Conservation (phyloP, 23 tunicate species). For the Halocynthia roretzi region DNA sequence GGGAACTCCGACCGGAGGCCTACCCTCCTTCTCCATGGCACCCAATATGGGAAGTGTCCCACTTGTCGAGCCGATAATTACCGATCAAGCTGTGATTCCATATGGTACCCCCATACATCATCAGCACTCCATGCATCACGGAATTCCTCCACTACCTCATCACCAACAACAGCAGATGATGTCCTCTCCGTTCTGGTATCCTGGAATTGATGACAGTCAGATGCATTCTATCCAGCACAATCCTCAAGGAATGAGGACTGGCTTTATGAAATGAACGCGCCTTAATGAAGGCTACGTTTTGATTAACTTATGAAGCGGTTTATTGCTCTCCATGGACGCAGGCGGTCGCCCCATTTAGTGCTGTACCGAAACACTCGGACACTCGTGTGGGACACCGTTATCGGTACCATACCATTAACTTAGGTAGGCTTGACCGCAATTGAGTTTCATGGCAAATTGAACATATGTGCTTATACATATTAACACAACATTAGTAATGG, state of each 20-base stretch:
- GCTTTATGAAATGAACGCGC: constrained; percentile 13
- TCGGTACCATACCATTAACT: too few species aligned
- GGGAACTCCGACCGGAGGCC: constrained; percentile 29
- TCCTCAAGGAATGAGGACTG: constrained; percentile 36
- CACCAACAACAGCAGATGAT: constrained; percentile 52
- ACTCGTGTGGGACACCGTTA: too few species aligned
- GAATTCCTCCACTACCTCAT: constrained; percentile 10
- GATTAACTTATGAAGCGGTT: too few species aligned
- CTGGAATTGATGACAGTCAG: constrained; percentile 49
- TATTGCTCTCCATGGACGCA: not conserved
- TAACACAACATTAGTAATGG: too few species aligned
- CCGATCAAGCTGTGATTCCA: constrained; percentile 27
- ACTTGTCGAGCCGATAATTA: constrained; percentile 18
- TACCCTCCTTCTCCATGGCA: constrained; percentile 17
- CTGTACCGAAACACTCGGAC: not conserved
- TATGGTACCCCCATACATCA: constrained; percentile 20
- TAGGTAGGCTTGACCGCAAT: not conserved
- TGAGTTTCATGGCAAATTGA: not conserved
- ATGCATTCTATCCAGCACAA: constrained; percentile 33
- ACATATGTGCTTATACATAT: too few species aligned
- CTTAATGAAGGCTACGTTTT: too few species aligned
- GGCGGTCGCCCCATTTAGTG: not conserved
- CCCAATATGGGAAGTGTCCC: constrained; percentile 8
- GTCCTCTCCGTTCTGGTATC: constrained; percentile 60
- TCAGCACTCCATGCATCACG: constrained; percentile 30